Conservation (phyloP, 1,140 invertebrate genomes). For the Ceratina calcarata region DNA sequence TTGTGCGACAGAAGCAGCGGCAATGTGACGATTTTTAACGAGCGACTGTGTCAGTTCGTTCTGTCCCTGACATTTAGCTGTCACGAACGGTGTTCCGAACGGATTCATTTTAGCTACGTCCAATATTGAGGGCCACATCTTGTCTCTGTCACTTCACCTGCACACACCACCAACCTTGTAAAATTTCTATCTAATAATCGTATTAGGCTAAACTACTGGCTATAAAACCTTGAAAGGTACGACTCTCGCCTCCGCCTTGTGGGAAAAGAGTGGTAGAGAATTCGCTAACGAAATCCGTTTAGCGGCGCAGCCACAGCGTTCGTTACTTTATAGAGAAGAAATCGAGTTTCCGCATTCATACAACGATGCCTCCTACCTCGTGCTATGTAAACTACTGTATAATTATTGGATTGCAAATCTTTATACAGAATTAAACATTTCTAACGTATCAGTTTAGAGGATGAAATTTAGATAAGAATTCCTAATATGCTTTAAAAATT, state of each 20-base stretch:
- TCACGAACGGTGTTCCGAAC: conserved; percentile 85
- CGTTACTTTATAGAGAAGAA: conserved; percentile 6
- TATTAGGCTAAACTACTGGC: conserved; percentile 29
- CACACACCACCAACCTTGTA: conserved; percentile 16
- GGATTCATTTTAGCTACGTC: conserved; percentile 88
- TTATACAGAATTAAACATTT: too few relatives aligned
- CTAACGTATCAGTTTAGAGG: too few relatives aligned
- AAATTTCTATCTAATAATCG: conserved; percentile 36
- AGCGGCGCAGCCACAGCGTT: not conserved
- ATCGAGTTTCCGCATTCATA: too few relatives aligned
- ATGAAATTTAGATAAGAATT: too few relatives aligned
- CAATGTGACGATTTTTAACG: conserved; percentile 82
- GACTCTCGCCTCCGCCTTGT: conserved; percentile 60
- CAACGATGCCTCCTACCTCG: too few relatives aligned
- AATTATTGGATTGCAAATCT: too few relatives aligned
- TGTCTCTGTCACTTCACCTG: conserved; percentile 64
- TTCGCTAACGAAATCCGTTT: conserved; percentile 14
- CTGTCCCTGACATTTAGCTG: conserved; percentile 82
- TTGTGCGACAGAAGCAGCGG: conserved; percentile 82
- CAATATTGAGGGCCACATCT: conserved; percentile 87
- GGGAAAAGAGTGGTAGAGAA: conserved; percentile 65
- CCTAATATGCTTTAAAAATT: too few relatives aligned
- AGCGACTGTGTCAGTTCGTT: conserved; percentile 74
- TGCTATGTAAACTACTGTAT: too few relatives aligned
- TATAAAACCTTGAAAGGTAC: conserved; percentile 44